A percentile compares a stretch with the other conserved stretches of the same genome.
Conservation (phyloP, 53 echinoderm and acorn worm species). For the Stichopus horrens region DNA sequence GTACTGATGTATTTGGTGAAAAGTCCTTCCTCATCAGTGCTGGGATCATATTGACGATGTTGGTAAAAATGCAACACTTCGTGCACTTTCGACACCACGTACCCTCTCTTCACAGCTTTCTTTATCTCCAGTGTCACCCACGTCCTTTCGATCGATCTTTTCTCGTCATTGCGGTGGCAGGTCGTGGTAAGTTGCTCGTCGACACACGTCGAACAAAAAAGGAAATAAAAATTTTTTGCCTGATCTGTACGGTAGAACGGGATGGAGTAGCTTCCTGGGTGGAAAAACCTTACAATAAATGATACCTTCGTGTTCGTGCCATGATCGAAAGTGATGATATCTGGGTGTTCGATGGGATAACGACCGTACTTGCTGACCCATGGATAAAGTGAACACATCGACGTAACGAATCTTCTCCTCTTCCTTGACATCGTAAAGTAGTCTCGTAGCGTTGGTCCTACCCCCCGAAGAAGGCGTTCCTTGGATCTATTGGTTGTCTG, state of each 20-base stretch:
- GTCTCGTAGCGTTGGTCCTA: no score
- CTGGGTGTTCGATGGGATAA: constrained; percentile 37
- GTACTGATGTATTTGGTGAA: neutral
- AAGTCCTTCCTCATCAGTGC: no score
- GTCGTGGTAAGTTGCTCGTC: neutral
- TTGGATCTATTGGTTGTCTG: no score
- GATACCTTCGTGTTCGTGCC: constrained; percentile 56
- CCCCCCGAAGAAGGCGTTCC: no score
- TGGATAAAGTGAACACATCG: no score
- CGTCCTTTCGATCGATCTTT: constrained; percentile 48
- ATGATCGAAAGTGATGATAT: constrained; percentile 43
- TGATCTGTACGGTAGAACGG: constrained; percentile 45
- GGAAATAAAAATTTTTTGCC: constrained; percentile 31
- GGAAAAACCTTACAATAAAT: constrained; percentile 62
- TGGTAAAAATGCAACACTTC: constrained; percentile 1
- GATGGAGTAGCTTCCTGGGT: constrained; percentile 57
- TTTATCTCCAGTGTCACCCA: neutral
- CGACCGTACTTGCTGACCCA: no score
- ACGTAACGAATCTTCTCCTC: no score
- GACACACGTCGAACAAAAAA: constrained; percentile 39
- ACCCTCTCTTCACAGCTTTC: neutral
- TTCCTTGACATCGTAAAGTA: no score
- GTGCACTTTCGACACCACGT: neutral
- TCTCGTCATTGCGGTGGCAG: constrained; percentile 49
- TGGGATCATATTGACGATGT: neutral